Evolutionary conservation across 2,113 vertebrate species (phyloP), one percentile per base, ranked within the genome.

Genomic region (Macroglossus sobrinus): DNA sequence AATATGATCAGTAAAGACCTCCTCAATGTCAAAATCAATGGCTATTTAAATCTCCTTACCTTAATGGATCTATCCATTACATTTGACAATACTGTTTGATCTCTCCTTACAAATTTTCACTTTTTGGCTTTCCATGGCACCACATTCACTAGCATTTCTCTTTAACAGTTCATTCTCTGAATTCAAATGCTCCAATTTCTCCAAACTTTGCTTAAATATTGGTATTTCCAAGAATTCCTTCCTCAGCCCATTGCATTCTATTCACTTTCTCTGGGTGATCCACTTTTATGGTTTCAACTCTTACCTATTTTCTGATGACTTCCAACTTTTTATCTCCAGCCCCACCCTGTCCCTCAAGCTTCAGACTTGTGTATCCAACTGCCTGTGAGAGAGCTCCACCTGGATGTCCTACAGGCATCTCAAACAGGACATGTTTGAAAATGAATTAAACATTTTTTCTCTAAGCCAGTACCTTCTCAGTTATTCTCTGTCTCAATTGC

Each of bases 331-430:
- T 89, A n/a, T 53, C 50, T 96, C 87, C 4, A 79, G 93, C 86
- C 74, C 18, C 79, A 93, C 72, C 79, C 57, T 63, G 57, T 68
- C 66, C 55, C 35, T 76, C 68, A 57, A 81, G 82, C 55, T 93
- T 95, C 28, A 66, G 76, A 55, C 61, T 81, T 64, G 21, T 38
- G 21, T 4, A 63, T 57, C 21, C 80, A 84, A 71, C 78, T 80
- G 68, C 43, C 63, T 53, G 28, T 9, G 40, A 66, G 61, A 81
- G 50, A 59, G 57, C 63, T 33, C 88, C 94, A 94, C 80, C 59
- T 84, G 74, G 33, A 91, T 95, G 84, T 95, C 90, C 94, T 89
- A 50, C 68, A 89, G 74, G 82, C 93, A 97, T 78, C 71, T 74
- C 69, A 30, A 69, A 40, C 7, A 69, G 28, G 91, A 69, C 93